These are phyloP conservation scores for Bergia sp. DNA, from an alignment of 92 coral and sea anemone genomes.

Conservation along the genomic window DNA sequence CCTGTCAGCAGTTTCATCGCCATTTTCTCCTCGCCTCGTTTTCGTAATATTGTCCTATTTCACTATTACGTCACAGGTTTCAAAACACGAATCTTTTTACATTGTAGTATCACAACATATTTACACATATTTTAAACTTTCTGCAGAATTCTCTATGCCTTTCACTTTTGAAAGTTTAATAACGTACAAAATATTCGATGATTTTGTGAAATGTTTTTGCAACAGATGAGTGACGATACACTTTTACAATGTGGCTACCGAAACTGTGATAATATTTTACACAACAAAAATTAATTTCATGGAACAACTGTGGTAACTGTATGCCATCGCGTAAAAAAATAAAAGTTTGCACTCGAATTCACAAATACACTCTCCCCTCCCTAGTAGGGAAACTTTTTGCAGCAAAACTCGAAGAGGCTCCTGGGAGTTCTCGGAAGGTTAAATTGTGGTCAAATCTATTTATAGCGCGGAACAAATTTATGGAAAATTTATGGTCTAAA, in stretches of 20 bases:
- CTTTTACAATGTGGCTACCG: background rate
- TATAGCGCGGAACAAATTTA: background rate
- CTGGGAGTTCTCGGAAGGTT: too few species aligned
- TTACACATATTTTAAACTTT: too few species aligned
- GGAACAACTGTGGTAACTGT: too few species aligned
- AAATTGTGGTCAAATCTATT: background rate
- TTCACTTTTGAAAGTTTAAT: too few species aligned
- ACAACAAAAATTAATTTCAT: too few species aligned
- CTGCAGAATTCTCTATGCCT: too few species aligned
- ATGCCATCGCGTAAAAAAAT: too few species aligned
- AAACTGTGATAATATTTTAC: too few species aligned
- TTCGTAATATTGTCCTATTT: background rate
- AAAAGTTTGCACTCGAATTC: background rate
- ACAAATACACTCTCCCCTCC: slow-evolving; percentile 1
- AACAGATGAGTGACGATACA: background rate
- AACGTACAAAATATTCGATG: too few species aligned
- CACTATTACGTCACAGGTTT: background rate
- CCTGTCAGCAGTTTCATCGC: background rate
- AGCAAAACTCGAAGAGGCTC: background rate
- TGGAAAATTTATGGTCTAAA: slow-evolving; percentile 22
- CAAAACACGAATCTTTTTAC: background rate
- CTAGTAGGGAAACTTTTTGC: background rate
- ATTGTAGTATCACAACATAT: too few species aligned
- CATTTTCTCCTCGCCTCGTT: slow-evolving; percentile 13
- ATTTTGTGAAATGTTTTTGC: too few species aligned